Conservation (phyloP, 2,797 vertebrate species). For the Pseudomugil tenellus region DNA sequence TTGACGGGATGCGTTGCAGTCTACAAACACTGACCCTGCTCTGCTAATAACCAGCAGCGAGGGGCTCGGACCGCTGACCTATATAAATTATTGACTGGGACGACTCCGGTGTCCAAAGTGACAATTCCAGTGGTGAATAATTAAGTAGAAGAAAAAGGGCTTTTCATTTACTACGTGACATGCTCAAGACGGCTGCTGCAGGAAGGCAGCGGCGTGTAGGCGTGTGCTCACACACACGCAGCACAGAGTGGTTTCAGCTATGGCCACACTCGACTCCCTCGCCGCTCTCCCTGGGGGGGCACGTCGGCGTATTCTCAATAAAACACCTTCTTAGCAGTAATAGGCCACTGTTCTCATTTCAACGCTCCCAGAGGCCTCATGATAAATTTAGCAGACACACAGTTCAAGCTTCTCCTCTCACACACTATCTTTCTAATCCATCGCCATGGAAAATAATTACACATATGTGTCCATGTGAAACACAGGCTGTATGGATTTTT, state of each 20-base stretch:
- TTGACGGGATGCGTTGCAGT: conserved; percentile 38
- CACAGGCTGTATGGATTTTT: conserved; percentile 53
- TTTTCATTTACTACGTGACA: conserved; percentile 75
- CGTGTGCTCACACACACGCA: conserved; percentile 23
- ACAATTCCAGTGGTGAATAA: conserved; percentile 80
- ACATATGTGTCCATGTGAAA: conserved; percentile 71
- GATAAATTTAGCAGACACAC: conserved; percentile 91
- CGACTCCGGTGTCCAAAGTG: conserved; percentile 80
- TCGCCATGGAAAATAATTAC: conserved; percentile 80
- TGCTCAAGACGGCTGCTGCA: conserved; percentile 35
- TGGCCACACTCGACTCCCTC: conserved; percentile 71
- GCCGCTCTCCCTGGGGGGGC: conserved; percentile 81
- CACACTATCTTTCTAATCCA: conserved; percentile 75
- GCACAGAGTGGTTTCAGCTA: conserved; percentile 70
- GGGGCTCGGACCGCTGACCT: conserved; percentile 59
- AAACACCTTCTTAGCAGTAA: conserved; percentile 95
- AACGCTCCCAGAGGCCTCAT: conserved; percentile 90
- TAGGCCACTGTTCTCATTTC: conserved; percentile 92
- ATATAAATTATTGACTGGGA: conserved; percentile 81
- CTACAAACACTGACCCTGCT: conserved; percentile 45
- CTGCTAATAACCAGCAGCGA: too few species aligned
- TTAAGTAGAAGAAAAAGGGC: conserved; percentile 66
- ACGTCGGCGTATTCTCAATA: conserved; percentile 88
- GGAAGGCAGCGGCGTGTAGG: conserved; percentile 43
- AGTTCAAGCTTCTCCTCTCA: conserved; percentile 84